These are phyloP conservation scores for Gobio gobio DNA, from an alignment of 2,113 vertebrate species.

Conservation along the genomic window DNA sequence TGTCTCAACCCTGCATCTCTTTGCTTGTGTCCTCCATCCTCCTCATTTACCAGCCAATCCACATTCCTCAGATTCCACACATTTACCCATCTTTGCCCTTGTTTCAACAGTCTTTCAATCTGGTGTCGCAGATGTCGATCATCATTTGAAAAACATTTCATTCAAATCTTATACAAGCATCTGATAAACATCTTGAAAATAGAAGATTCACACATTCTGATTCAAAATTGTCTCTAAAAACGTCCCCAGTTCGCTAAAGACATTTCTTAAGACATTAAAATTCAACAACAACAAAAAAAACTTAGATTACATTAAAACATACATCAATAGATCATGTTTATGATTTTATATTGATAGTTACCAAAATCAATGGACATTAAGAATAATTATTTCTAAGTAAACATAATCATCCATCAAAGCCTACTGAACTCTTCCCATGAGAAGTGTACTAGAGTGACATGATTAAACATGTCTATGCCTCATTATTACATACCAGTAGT, in stretches of 20 bases:
- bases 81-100: background rate
- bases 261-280: background rate
- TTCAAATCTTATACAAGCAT: background rate
- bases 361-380: background rate
- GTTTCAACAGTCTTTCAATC: background rate
- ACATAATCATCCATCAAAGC: background rate
- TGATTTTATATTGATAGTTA: no score
- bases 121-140: background rate
- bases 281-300: no score
- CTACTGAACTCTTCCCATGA: background rate
- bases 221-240: background rate
- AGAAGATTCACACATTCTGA: background rate
- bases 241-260: background rate
- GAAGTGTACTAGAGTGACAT: background rate
- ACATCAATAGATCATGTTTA: background rate
- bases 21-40: background rate
- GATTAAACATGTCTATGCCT: background rate
- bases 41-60: background rate
- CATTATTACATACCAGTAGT: background rate
- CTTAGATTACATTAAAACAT: background rate
- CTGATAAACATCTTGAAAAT: background rate
- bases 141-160: background rate
- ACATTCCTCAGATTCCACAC: background rate
- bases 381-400: background rate
- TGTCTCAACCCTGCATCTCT: background rate